Evolutionary conservation across 2,888 invertebrate species (phyloP).

Genomic region (Ichneumoninae sp.): DNA sequence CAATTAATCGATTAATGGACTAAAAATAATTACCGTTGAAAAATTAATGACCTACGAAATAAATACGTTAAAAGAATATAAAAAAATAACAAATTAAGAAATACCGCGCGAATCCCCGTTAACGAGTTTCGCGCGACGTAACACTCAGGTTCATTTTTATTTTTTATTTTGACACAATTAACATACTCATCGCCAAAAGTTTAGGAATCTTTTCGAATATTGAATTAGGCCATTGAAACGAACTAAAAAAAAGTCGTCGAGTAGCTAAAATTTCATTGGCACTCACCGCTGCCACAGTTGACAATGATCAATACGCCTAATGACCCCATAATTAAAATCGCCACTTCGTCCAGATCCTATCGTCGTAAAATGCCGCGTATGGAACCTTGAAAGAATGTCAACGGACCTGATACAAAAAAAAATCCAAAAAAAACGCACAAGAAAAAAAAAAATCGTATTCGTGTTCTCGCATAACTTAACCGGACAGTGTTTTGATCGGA

Average conservation of each 20-base stretch:
- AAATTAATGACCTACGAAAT: too few relatives aligned
- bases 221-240: not conserved
- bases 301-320: not conserved
- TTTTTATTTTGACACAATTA: not conserved
- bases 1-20: too few relatives aligned
- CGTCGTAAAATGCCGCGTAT: not conserved
- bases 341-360: not conserved
- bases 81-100: too few relatives aligned
- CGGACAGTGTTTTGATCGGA: constrained; percentile 74
- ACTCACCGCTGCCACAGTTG: not conserved
- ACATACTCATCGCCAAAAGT: not conserved
- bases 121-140: too few relatives aligned
- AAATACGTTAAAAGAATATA: too few relatives aligned
- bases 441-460: constrained; percentile 43
- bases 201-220: not conserved
- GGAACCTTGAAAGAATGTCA: constrained; percentile 7
- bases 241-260: not conserved
- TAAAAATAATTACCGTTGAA: too few relatives aligned
- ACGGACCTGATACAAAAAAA: constrained; percentile 7
- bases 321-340: not conserved
- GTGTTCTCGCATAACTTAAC: constrained; percentile 68
- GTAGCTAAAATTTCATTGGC: not conserved
- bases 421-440: not conserved
- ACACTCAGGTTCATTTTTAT: too few relatives aligned
- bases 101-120: too few relatives aligned